Evolutionary conservation across 2,888 invertebrate genomes (phyloP), one percentile per base, ranked within the genome.

Genomic region (Drosophila ezoana): DNA sequence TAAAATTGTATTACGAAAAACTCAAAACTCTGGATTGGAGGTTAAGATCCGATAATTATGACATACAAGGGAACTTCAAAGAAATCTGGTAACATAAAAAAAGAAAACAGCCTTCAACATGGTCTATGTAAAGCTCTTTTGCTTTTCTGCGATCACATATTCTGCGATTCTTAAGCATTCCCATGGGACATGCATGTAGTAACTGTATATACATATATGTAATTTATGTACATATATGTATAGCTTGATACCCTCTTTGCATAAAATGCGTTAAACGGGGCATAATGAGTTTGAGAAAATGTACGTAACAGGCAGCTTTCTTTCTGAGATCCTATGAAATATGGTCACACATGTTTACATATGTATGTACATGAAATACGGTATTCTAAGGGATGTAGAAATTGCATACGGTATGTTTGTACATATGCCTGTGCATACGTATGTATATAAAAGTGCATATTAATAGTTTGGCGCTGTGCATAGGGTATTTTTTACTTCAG

Each of bases 401-500:
- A 28, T 28, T 8, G 8, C 28, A 28, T 28, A 8, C 28, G 8
- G 28, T 8, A 28, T 28, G 28, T 28, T 28, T 28, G 8, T 28
- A 28, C 8, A 28, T 28, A 28, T 0, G 8, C 23, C 23, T 23
- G 28, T 28, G 2, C 35, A 35, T 51, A 4, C 16, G 2, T 9
- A n/a, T 20, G 2, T 32, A 9, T 47, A 2, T 33, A 10, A 18
- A n/a, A 44, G 23, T 53, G 9, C 3, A 14, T 20, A 23, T n/a
- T 18, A 14, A 8, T 38, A 38, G 38, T 14, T 8, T 38, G n/a
- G 43, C 33, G 63, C 35, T 35, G 10, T 38, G n/a, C 0, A 43
- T 11, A 59, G 48, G 48, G 62, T 62, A 63, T 63, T 18, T 23
- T 1, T 16, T 11, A 58, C 57, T 58, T 37, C 40, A 61, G 56